Base-by-base conservation (phyloP, 2,888 invertebrate species). In the Leptopterna dolabrata region DNA sequence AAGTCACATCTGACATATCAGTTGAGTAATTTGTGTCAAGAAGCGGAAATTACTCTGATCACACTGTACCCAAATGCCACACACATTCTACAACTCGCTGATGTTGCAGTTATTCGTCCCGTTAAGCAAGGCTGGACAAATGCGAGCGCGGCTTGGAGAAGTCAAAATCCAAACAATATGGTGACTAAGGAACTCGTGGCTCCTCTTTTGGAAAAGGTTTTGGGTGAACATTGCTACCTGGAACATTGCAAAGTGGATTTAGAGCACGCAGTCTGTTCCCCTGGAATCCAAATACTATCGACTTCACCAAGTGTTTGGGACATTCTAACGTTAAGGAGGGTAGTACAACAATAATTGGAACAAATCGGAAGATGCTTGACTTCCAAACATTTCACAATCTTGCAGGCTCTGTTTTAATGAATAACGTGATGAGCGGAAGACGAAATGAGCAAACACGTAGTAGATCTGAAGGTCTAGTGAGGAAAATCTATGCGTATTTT, bases 81-180 rank as follows among this genome's bases (percentile, higher is more conserved):
- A 19, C 1, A 19, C 3, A 55, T 55, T 6, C 55, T 55, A 3
- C 90, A 29, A 89, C 90, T 90, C 27, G 84, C 88, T 81, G 90
- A 90, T 71, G 89, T 90, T 19, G 87, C 89, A 14, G 89, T 89
- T 11, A 90, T 90, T 76, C 70, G 86, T 13, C 43, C 89, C 6
- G 70, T 90, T 16, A 90, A 90, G 88, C 76, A 27, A 27, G 83
- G 30, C 13, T 90, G 90, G 89, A 87, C 47, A 70, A 76, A 89
- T 30, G 81, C 81, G 41, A 88, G 89, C 7, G 86, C 88, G 45
- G 29, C 83, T 43, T 91, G 90, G 90, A 82, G 90, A 88, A 86
- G 90, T 70, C 71, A 90, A 47, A 83, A 85, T 11, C 81, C 86
- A 47, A 73, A 19, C 41, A 14, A 27, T 27, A 30, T 84, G 30